Evolutionary conservation across 2,888 invertebrate genomes (phyloP), one percentile per base, ranked within the genome.

Genomic region (Coenonympha glycerion): DNA sequence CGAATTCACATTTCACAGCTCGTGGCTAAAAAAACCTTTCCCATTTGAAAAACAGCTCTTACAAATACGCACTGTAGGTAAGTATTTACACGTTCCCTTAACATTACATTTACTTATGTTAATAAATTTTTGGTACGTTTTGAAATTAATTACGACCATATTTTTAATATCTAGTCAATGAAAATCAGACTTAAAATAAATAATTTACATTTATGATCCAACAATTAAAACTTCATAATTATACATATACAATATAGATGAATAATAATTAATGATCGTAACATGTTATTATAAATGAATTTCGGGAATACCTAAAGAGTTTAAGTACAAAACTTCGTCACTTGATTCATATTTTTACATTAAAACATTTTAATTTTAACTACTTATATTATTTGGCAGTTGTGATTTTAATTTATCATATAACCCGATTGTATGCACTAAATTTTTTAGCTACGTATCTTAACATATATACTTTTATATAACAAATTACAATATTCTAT

Each of bases 371-470:
- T n/a, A n/a, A n/a, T n/a, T 33, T 82, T 81, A 79, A 71, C 76
- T 81, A 82, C 78, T 79, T 83, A 83, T 61, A 65, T 70, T 81
- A 81, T 74, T 72, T 84, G 86, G 85, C 86, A 85, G 86, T 85
- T 79, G 72, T 80, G 79, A 78, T 75, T 77, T 75, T 69, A 73
- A 73, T 63, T 64, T 75, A 76, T 76, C 71, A 73, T n/a, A n/a
- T n/a, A 75, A 76, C 74, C 74, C 70, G 75, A 71, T 21, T 73
- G 59, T 69, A 58, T 61, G 57, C 53, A 52, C 61, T 65, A 76
- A 70, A 71, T 72, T 64, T 78, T 69, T 69, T 72, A 67, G 65
- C 79, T 83, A 83, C 70, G 51, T 71, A 52, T 61, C 75, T 76
- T 82, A 76, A 66, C 63, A 75, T 74, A 72, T 77, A 73, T 72